These are phyloP conservation scores for Melanargia galathea DNA, from an alignment of 2,888 invertebrate species.

Conservation along the genomic window DNA sequence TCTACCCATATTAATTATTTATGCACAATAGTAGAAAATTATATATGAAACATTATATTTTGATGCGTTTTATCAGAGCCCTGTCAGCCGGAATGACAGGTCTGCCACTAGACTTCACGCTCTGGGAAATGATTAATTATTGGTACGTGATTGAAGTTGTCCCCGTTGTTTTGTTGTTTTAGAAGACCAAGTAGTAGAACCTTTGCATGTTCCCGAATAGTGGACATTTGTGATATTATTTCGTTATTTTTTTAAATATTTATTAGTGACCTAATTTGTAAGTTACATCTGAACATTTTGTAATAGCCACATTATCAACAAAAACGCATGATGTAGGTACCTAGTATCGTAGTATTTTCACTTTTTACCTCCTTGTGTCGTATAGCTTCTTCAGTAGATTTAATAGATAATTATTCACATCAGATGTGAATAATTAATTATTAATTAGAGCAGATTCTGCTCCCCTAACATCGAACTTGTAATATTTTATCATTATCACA, in stretches of 20 bases:
- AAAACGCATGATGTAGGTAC: slow-evolving; percentile 5
- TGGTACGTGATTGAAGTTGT: slow-evolving; percentile 61
- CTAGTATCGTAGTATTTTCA: neutral
- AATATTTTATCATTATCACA: too few species aligned
- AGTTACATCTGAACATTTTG: neutral
- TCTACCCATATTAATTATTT: neutral
- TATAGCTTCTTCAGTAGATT: neutral
- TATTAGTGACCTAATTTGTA: neutral
- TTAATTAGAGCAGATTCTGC: too few species aligned
- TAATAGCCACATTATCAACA: neutral
- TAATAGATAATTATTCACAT: too few species aligned
- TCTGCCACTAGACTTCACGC: slow-evolving; percentile 71
- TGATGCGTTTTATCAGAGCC: slow-evolving; percentile 57
- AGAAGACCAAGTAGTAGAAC: slow-evolving; percentile 11
- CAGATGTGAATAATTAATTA: too few species aligned
- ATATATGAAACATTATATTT: neutral
- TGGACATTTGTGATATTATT: neutral
- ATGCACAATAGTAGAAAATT: neutral
- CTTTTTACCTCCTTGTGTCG: neutral
- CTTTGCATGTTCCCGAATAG: slow-evolving; percentile 23
- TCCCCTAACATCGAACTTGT: too few species aligned
- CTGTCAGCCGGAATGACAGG: slow-evolving; percentile 67
- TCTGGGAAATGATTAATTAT: slow-evolving; percentile 67
- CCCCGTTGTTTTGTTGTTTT: slow-evolving; percentile 20
- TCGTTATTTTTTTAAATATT: neutral